phyloP scores from a whole-genome alignment of 1,140 invertebrate species.

The Ostrea denselamellosa region DNA sequence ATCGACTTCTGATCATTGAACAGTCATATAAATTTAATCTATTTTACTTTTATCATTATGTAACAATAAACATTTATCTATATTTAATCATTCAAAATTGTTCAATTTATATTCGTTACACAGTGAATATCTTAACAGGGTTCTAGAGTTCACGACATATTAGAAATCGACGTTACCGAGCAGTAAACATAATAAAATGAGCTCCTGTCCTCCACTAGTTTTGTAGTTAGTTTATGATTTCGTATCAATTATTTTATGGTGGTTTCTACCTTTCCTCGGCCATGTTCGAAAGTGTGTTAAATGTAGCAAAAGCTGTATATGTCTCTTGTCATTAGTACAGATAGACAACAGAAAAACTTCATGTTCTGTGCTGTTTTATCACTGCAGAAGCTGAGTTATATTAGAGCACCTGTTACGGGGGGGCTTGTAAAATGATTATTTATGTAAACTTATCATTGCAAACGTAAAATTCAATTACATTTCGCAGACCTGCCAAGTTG shows the following conservation, averaged over 20 bases:
- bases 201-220: background rate
- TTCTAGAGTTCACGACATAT: background rate
- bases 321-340: background rate
- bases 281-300: constrained; percentile 21
- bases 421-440: constrained; percentile 30
- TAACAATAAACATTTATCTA: too few relatives aligned
- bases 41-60: too few relatives aligned
- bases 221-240: constrained; percentile 2
- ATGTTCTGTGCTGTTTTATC: background rate
- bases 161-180: background rate
- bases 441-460: constrained; percentile 36
- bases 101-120: too few relatives aligned
- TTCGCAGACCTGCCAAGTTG: constrained; percentile 33
- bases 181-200: background rate
- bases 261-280: background rate
- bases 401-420: background rate
- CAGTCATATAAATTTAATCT: too few relatives aligned
- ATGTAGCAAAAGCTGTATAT: background rate
- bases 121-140: too few relatives aligned
- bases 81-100: too few relatives aligned
- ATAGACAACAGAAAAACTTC: background rate
- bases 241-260: constrained; percentile 34
- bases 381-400: constrained; percentile 7
- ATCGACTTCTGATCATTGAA: too few relatives aligned
- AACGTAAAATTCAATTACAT: constrained; percentile 37